phyloP scores from a whole-genome alignment of 2,888 invertebrate species.

The Sphinx pinastri region DNA sequence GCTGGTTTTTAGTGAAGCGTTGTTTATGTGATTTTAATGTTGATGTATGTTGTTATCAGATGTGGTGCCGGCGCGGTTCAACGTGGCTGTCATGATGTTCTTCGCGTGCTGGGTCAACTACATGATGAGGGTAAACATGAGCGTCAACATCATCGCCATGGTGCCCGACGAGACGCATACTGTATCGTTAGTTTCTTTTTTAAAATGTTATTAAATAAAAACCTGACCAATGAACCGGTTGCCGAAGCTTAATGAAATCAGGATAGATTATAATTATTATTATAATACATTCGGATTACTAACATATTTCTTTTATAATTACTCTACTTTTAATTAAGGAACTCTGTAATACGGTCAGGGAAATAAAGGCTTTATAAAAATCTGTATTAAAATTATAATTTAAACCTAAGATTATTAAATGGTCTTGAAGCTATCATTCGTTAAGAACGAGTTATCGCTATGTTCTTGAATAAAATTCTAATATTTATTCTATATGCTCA shows the following conservation, averaged over 20 bases:
- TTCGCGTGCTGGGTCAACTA: constrained; percentile 89
- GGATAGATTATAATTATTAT: no score
- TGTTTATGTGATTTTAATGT: neutral
- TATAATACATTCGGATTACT: no score
- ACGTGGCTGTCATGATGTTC: constrained; percentile 87
- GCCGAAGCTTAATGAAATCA: no score
- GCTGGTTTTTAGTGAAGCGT: neutral
- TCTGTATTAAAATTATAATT: neutral
- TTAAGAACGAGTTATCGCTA: no score
- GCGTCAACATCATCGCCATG: constrained; percentile 90
- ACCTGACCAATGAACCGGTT: no score
- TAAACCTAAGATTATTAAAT: neutral
- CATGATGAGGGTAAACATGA: constrained; percentile 90
- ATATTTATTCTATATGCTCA: no score
- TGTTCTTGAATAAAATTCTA: no score
- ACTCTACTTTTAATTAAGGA: no score
- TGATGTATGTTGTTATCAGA: constrained; percentile 54
- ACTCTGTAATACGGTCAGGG: no score
- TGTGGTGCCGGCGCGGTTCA: constrained; percentile 73
- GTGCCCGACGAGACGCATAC: constrained; percentile 74
- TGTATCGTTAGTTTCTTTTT: constrained; percentile 61
- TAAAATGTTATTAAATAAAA: no score
- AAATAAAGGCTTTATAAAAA: constrained; percentile 14
- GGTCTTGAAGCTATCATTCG: no score
- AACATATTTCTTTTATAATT: no score